Conservation (phyloP, 1,140 invertebrate species). For the Hormaphis cornu region DNA sequence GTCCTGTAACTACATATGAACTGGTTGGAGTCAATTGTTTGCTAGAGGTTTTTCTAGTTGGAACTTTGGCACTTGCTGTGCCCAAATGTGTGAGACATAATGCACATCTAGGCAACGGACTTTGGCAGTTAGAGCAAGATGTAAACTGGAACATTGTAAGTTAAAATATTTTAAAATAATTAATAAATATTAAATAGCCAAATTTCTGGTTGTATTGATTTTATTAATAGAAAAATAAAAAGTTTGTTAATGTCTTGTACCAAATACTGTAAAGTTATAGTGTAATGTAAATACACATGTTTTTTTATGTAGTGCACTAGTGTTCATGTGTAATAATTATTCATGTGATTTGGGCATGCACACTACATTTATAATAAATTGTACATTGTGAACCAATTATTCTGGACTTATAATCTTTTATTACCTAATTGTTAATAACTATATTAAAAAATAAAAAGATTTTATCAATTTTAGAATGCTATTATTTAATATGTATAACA, state of each 20-base stretch:
- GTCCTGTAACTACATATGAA: neutral
- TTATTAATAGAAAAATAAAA: neutral
- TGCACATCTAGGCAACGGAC: conserved; percentile 84
- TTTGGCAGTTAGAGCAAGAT: conserved; percentile 87
- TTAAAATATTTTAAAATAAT: neutral
- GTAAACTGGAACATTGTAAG: conserved; percentile 53
- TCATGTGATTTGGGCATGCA: too few species aligned
- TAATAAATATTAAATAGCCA: neutral
- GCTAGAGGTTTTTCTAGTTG: conserved; percentile 20
- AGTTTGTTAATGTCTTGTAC: neutral
- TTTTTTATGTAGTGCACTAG: too few species aligned
- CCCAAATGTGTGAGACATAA: conserved; percentile 89
- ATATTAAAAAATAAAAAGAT: too few species aligned
- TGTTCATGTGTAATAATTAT: neutral
- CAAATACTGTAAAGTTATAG: too few species aligned
- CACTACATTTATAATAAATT: too few species aligned
- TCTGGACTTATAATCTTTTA: too few species aligned
- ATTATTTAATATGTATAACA: too few species aligned
- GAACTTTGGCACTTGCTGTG: conserved; percentile 48
- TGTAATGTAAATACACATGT: too few species aligned
- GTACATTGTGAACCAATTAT: too few species aligned
- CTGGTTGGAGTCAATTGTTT: conserved; percentile 13
- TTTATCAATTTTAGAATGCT: too few species aligned
- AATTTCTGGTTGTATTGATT: neutral
- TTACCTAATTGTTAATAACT: too few species aligned